Conservation (phyloP, 2,113 vertebrate genomes). For the Rhea pennata region DNA sequence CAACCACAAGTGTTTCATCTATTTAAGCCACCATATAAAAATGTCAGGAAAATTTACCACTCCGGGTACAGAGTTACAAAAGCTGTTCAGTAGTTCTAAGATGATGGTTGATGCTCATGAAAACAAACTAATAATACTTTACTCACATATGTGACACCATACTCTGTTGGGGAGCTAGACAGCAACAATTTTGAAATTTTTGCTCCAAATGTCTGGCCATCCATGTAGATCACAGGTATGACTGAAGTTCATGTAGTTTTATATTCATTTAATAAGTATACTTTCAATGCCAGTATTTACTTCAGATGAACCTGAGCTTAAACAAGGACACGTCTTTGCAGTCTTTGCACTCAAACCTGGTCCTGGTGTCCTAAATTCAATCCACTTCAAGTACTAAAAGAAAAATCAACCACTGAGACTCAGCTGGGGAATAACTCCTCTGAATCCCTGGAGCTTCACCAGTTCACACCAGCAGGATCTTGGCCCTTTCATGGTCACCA, state of each 20-base stretch:
- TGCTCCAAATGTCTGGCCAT: neutral
- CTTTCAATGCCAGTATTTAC: neutral
- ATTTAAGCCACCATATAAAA: neutral
- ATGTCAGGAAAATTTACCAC: conserved; percentile 14
- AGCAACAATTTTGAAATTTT: neutral
- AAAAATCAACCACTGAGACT: neutral
- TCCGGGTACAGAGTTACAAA: neutral
- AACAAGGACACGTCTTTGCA: neutral
- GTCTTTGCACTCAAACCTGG: neutral
- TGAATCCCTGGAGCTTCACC: neutral
- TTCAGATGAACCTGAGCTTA: neutral
- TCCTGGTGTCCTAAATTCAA: rapidly evolving
- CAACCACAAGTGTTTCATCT: conserved; percentile 23
- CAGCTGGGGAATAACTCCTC: neutral
- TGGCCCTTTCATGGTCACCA: neutral
- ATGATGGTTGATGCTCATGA: neutral
- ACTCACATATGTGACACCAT: neutral
- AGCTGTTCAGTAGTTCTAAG: neutral
- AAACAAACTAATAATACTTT: conserved; percentile 29
- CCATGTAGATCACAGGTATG: neutral
- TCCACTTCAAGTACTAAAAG: neutral
- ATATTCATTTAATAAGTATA: neutral
- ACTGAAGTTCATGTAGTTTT: neutral
- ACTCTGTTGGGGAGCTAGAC: neutral
- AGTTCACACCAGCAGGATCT: neutral